These are phyloP conservation scores for Myrmecobius fasciatus DNA, from an alignment of 2,113 vertebrate genomes.

Conservation along the genomic window DNA sequence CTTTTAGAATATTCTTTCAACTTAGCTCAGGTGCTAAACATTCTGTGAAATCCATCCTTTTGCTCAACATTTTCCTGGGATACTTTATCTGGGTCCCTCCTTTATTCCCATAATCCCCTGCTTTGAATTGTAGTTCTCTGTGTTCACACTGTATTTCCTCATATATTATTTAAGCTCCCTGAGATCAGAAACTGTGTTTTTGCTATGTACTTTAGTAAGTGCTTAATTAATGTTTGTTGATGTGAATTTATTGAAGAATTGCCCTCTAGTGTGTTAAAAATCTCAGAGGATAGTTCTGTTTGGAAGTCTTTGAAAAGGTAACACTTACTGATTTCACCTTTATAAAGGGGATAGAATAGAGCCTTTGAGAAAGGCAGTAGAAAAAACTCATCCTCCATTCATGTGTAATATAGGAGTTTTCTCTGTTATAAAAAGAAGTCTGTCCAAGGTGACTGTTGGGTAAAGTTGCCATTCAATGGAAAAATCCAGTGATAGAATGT, in stretches of 20 bases:
- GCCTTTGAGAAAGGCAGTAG: neutral
- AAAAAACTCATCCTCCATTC: slow-evolving; percentile 5
- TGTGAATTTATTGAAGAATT: slow-evolving; percentile 22
- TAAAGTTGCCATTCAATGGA: slow-evolving; percentile 40
- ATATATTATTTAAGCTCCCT: neutral
- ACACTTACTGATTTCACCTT: slow-evolving; percentile 18
- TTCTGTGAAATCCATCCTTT: neutral
- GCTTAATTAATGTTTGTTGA: neutral
- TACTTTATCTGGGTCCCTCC: neutral
- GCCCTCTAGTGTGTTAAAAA: neutral
- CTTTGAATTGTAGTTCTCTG: neutral
- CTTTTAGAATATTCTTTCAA: neutral
- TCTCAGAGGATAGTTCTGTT: slow-evolving; percentile 29
- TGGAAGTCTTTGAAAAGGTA: slow-evolving; percentile 19
- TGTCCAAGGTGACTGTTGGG: slow-evolving; percentile 14
- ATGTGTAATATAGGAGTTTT: neutral
- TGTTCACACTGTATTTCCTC: neutral
- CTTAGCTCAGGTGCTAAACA: neutral
- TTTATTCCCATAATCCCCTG: neutral
- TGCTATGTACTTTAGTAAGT: neutral
- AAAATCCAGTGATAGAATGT: slow-evolving; percentile 42
- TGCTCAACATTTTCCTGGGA: neutral
- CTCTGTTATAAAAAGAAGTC: neutral
- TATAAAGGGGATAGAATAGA: slow-evolving; percentile 45
- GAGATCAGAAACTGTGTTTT: neutral